These are phyloP conservation scores for Psettodes erumei DNA, from an alignment of 2,113 vertebrate genomes.

Conservation along the genomic window DNA sequence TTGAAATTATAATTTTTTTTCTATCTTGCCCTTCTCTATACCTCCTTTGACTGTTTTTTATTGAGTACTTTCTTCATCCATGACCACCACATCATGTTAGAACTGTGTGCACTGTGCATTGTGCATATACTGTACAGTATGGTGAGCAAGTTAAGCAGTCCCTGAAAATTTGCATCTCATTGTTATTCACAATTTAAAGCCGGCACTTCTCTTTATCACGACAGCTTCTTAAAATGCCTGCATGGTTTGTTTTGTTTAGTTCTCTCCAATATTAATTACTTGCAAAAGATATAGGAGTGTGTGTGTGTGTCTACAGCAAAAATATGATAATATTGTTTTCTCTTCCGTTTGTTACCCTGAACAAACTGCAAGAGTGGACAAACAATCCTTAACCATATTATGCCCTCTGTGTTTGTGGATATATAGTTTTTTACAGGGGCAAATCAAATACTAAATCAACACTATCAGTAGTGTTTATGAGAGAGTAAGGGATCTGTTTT, in stretches of 20 bases:
- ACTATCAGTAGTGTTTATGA: neutral
- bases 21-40: neutral
- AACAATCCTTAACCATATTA: conserved; percentile 32
- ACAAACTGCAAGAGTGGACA: conserved; percentile 2
- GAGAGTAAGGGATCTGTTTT: neutral
- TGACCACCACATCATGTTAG: neutral
- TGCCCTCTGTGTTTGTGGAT: neutral
- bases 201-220: neutral
- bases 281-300: conserved; percentile 23
- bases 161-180: conserved; percentile 6
- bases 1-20: neutral
- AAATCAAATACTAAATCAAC: conserved; percentile 5
- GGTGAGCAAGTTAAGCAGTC: neutral
- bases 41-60: conserved; percentile 12
- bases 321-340: conserved; percentile 70
- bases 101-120: neutral
- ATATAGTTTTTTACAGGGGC: conserved; percentile 1
- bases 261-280: conserved; percentile 55
- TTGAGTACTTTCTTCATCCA: neutral
- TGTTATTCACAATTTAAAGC: conserved; percentile 27
- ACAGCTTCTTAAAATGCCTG: conserved; percentile 7
- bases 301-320: conserved; percentile 35
- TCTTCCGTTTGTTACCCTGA: conserved; percentile 37
- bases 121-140: too few relatives aligned
- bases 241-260: conserved; percentile 23